Conservation (phyloP, 2,113 vertebrate species). For the Barnardius zonarius region DNA sequence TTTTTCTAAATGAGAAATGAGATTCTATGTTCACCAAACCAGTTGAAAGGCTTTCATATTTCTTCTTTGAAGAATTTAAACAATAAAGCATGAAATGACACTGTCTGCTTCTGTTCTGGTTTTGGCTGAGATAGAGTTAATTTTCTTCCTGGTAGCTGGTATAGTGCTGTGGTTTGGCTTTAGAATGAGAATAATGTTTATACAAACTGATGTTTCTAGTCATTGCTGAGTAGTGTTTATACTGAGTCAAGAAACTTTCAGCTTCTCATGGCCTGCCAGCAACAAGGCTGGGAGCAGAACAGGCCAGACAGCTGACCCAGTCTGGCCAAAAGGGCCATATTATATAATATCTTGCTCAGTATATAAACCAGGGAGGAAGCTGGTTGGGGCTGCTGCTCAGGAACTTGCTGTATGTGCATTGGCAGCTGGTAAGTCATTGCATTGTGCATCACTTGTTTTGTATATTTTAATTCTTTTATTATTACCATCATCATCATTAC, state of each 20-base stretch:
- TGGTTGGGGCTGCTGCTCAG: not conserved
- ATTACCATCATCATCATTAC: not conserved
- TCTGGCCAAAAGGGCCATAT: too few species aligned
- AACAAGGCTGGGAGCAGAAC: not conserved
- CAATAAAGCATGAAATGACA: not conserved
- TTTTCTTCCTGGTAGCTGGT: not conserved
- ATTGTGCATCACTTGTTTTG: not conserved
- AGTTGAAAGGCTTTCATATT: not conserved
- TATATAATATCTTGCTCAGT: not conserved
- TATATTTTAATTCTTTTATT: not conserved
- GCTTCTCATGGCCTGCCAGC: not conserved
- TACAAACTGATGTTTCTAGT: not conserved
- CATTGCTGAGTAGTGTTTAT: not conserved
- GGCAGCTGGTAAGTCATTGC: not conserved
- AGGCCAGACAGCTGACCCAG: not conserved
- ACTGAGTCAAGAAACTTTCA: not conserved
- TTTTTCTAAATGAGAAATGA: not conserved
- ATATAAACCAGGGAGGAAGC: not conserved
- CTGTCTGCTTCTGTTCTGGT: not conserved
- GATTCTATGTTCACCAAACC: not conserved
- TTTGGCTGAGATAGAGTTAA: not conserved
- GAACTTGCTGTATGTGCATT: not conserved
- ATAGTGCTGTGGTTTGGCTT: not conserved
- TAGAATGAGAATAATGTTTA: not conserved
- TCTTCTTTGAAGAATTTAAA: not conserved